phyloP scores from a whole-genome alignment of 2,797 vertebrate species.

The Phrynocephalus forsythii region DNA sequence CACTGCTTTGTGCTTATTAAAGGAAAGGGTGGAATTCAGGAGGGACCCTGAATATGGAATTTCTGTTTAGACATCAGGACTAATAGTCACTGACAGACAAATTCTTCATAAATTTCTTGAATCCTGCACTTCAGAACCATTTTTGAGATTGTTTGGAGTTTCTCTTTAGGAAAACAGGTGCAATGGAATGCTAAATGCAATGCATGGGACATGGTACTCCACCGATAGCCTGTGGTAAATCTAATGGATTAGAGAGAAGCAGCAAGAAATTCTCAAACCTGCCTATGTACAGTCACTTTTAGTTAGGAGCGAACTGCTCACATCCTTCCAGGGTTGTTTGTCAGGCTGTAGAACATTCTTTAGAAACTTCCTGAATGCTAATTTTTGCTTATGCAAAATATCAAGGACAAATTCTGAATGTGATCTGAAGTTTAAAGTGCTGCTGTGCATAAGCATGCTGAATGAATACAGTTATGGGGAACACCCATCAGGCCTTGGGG shows the following conservation, averaged over 20 bases:
- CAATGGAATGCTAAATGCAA: background rate
- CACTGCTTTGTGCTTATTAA: background rate
- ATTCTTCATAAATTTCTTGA: background rate
- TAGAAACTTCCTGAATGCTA: conserved; percentile 4
- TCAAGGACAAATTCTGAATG: background rate
- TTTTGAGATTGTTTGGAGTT: background rate
- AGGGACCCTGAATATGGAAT: too few relatives aligned
- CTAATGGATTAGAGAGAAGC: background rate
- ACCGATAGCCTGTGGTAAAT: background rate
- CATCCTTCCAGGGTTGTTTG: background rate
- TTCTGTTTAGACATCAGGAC: background rate
- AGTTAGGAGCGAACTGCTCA: background rate
- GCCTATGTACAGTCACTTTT: background rate
- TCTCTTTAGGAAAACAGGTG: background rate
- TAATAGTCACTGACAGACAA: background rate
- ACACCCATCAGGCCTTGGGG: background rate
- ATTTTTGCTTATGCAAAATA: background rate
- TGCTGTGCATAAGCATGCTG: background rate
- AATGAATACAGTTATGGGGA: background rate
- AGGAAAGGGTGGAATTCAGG: background rate
- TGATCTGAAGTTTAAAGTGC: background rate
- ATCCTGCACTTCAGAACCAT: background rate
- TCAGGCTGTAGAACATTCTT: background rate
- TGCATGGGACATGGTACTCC: background rate
- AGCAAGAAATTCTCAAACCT: background rate